Evolutionary conservation across 92 coral and sea anemone species (phyloP).

Genomic region (Desmophyllum pertusum): DNA sequence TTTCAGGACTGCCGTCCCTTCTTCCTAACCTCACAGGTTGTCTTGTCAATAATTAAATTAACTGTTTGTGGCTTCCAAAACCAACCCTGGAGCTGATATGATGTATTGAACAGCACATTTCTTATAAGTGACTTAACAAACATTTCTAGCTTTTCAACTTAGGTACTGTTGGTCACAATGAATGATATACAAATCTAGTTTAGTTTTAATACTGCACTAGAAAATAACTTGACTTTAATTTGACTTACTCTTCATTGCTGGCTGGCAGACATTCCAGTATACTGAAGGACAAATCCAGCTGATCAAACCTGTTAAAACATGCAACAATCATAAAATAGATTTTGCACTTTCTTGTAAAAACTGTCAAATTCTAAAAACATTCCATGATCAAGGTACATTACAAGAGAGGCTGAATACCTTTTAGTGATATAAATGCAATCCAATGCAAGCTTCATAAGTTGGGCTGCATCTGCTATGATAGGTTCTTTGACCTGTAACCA

Average conservation of each 20-base stretch:
- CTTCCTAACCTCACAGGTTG: too few species aligned
- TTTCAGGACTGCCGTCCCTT: too few species aligned
- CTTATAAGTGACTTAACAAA: too few species aligned
- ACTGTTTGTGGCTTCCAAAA: neutral
- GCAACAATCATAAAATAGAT: neutral
- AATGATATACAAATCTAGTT: neutral
- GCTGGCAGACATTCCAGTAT: slow-evolving; percentile 92
- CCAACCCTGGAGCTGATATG: neutral
- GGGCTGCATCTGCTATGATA: slow-evolving; percentile 83
- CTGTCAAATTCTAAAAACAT: neutral
- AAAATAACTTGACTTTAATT: neutral
- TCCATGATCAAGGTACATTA: neutral
- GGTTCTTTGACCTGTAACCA: slow-evolving; percentile 79
- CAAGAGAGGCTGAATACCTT: slow-evolving; percentile 60
- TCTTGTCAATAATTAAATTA: too few species aligned
- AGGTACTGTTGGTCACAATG: too few species aligned
- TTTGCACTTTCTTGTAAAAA: too few species aligned
- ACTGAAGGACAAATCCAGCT: slow-evolving; percentile 74
- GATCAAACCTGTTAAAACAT: slow-evolving; percentile 76
- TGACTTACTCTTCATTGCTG: slow-evolving; percentile 82
- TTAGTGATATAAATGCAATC: slow-evolving; percentile 91
- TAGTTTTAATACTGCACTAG: neutral
- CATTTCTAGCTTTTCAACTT: neutral
- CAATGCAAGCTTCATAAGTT: slow-evolving; percentile 89
- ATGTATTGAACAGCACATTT: too few species aligned